These are phyloP conservation scores for Colaptes auratus DNA, from an alignment of 2,113 vertebrate genomes.

Conservation along the genomic window DNA sequence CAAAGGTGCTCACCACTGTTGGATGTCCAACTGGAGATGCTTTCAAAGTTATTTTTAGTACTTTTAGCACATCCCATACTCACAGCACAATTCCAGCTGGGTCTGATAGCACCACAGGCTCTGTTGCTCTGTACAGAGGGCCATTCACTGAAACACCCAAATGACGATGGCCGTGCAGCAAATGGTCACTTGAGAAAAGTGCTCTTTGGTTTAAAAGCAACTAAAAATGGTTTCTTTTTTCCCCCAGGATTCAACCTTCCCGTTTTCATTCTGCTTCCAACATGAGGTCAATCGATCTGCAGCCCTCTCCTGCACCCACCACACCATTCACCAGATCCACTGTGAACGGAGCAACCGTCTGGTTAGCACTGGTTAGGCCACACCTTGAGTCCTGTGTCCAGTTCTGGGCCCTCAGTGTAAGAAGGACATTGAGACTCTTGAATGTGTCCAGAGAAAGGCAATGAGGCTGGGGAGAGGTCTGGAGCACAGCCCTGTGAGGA, in stretches of 20 bases:
- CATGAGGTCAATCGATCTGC: neutral
- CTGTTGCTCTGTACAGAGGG: neutral
- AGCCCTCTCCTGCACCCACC: neutral
- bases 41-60: neutral
- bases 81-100: neutral
- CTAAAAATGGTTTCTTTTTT: neutral
- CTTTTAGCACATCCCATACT: neutral
- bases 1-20: neutral
- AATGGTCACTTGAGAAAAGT: neutral
- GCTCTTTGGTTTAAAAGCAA: neutral
- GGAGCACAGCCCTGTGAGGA: too few species aligned
- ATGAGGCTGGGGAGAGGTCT: too few species aligned
- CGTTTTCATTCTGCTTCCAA: neutral
- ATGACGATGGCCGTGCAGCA: neutral
- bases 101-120: neutral
- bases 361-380: too few species aligned
- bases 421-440: too few species aligned
- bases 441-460: too few species aligned
- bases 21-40: neutral
- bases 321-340: neutral
- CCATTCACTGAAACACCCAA: neutral
- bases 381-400: too few species aligned
- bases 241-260: neutral
- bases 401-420: too few species aligned
- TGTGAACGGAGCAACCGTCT: neutral